Evolutionary conservation across 1,140 invertebrate genomes (phyloP), one percentile per base, ranked within the genome.

Genomic region (Drosophila sp.): DNA sequence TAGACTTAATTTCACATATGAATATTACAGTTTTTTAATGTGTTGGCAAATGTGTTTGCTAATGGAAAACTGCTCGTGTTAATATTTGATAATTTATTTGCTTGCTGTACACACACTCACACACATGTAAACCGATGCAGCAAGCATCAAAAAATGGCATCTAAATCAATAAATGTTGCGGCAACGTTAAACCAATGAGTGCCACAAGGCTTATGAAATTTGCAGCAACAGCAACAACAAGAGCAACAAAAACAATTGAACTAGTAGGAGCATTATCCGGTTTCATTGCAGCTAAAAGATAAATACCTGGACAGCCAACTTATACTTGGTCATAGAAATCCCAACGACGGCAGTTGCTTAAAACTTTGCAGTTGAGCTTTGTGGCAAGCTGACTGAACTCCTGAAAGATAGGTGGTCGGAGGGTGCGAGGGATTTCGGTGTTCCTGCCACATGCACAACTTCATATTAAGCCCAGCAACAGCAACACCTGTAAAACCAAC

Each of bases 81-180:
- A 29, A 50, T 50, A 50, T 32, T 50, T 29, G 1, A 50, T 50
- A 9, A 8, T 5, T 25, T 50, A 25, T 50, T 50, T 50, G 46
- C n/a, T 8, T 2, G 13, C 5, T 8, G 7, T 9, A 36, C 4
- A 5, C 4, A 36, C 34, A 36, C 8, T 11, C 34, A 36, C 34
- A 8, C 14, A 14, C 2, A 16, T 2, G 8, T 2, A 41, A 13
- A 41, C 40, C 6, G 13, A 16, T 2, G 16, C 40, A 41, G 7
- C 7, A 16, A 14, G 4, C 27, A 36, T 36, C 2, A n/a, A 46
- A 57, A 54, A 54, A 67, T 61, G 62, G 50, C 53, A 74, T 74
- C 50, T n/a, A 45, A 74, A 70, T 74, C 72, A 62, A 74, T 74
- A 70, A 70, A 57, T 63, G 57, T 45, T 51, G 63, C 70, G 40